Percentiles rank a stretch among this genome's conserved stretches.
These are phyloP conservation scores for Onychomys torridus DNA, from an alignment of 2,797 vertebrate genomes.

Conservation along the genomic window DNA sequence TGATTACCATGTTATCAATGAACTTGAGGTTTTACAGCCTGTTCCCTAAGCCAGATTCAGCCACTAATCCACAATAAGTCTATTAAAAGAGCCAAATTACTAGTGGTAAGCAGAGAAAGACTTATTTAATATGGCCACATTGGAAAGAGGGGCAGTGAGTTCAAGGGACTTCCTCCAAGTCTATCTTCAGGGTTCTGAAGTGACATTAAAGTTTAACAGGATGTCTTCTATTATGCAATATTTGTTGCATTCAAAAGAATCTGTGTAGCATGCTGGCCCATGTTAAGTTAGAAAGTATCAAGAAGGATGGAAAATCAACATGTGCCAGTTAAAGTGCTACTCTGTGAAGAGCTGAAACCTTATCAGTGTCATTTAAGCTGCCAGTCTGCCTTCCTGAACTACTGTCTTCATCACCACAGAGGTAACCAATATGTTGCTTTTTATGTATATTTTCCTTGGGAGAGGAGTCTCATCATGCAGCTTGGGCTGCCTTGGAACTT, in stretches of 20 bases:
- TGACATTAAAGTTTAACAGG: neutral
- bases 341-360: neutral
- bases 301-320: neutral
- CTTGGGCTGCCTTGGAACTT: neutral
- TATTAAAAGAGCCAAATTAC: neutral
- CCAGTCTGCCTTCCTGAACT: neutral
- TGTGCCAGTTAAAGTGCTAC: neutral
- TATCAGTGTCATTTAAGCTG: neutral
- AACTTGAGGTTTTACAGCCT: neutral
- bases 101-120: neutral
- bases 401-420: neutral
- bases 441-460: neutral
- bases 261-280: neutral
- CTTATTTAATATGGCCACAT: neutral
- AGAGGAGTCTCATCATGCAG: neutral
- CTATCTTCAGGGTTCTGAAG: neutral
- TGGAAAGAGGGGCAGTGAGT: neutral
- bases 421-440: neutral
- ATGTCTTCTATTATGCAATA: neutral
- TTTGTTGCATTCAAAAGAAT: slow-evolving; percentile 44
- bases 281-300: slow-evolving; percentile 2
- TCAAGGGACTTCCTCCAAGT: neutral
- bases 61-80: neutral
- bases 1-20: neutral
- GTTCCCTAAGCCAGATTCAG: neutral